Percentiles rank a stretch among this genome's conserved stretches.
These are phyloP conservation scores for Protula sp. DNA, from an alignment of 2,888 invertebrate genomes.

Conservation along the genomic window DNA sequence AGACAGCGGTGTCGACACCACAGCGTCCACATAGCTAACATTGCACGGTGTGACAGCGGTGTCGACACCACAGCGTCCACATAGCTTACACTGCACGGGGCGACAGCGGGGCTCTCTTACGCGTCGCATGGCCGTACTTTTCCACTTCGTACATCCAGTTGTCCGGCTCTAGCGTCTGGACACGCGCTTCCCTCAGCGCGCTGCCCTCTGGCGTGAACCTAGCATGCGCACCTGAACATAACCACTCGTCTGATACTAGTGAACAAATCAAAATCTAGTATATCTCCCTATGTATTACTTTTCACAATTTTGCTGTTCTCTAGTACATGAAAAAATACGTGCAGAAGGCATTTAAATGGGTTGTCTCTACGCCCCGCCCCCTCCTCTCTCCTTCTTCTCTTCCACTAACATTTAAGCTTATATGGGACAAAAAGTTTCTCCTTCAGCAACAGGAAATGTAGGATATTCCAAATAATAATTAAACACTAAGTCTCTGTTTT, in stretches of 20 bases:
- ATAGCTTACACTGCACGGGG: slow-evolving; percentile 26
- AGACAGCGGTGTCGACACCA: slow-evolving; percentile 21
- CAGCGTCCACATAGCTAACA: slow-evolving; percentile 24
- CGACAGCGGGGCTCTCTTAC: slow-evolving; percentile 27
- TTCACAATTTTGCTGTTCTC: too few relatives aligned
- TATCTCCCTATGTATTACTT: too few relatives aligned
- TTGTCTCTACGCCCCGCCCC: too few relatives aligned
- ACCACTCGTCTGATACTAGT: too few relatives aligned
- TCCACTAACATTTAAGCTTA: too few relatives aligned
- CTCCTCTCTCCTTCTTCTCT: too few relatives aligned
- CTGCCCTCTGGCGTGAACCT: slow-evolving; percentile 28
- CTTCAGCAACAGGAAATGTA: too few relatives aligned
- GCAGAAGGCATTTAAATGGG: too few relatives aligned
- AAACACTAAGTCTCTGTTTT: too few relatives aligned
- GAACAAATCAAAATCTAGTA: background rate
- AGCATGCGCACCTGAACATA: slow-evolving; percentile 48
- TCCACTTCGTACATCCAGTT: slow-evolving; percentile 49
- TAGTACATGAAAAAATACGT: too few relatives aligned
- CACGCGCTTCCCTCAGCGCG: slow-evolving; percentile 24
- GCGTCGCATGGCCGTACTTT: slow-evolving; percentile 42
- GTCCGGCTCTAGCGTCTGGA: slow-evolving; percentile 44
- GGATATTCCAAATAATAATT: too few relatives aligned
- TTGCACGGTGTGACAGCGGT: slow-evolving; percentile 21
- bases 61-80: slow-evolving; percentile 1
- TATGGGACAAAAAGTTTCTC: too few relatives aligned